Evolutionary conservation across 2,888 invertebrate species (phyloP), one percentile per base, ranked within the genome.

Genomic region (Eilema griseolum): DNA sequence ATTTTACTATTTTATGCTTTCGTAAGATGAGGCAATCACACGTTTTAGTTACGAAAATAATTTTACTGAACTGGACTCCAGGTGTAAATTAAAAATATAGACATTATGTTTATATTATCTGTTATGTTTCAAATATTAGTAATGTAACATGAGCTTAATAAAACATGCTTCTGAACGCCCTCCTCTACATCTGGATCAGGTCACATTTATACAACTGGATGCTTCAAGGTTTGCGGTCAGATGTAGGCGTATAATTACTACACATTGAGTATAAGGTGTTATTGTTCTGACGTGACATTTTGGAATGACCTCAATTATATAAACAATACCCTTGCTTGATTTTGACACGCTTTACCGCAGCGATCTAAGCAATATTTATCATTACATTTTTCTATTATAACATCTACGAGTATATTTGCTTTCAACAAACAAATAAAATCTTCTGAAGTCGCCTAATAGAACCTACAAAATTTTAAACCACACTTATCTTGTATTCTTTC

Each of bases 261-360:
- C 73, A 74, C 73, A 81, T 78, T 70, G 67, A 70, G 74, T 75
- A 72, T 72, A 73, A 67, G 61, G 61, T 70, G 70, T 80, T 71
- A 82, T 83, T 83, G 82, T 83, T 83, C 69, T 63, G 56, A 74
- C 62, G 68, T 83, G 83, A 78, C 82, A 83, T 82, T 82, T 79
- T 75, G 26, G 62, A 73, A 72, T 76, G 82, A 65, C 83, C 83
- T 83, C 73, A 80, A 80, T 83, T 72, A 76, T 74, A 63, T 37
- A 72, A 74, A 76, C 78, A 75, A 76, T 76, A 72, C 67, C 20
- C 16, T 26, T 31, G 66, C 62, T 71, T 69, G 65, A 76, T 66
- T 79, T 74, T 75, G 75, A 77, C 69, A 79, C 72, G 67, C 75
- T 77, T 79, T 71, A 68, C 56, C 64, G 57, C 41, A 24, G 23